Conservation (phyloP, 2,888 invertebrate genomes). For the Pristionchus arcanus region DNA sequence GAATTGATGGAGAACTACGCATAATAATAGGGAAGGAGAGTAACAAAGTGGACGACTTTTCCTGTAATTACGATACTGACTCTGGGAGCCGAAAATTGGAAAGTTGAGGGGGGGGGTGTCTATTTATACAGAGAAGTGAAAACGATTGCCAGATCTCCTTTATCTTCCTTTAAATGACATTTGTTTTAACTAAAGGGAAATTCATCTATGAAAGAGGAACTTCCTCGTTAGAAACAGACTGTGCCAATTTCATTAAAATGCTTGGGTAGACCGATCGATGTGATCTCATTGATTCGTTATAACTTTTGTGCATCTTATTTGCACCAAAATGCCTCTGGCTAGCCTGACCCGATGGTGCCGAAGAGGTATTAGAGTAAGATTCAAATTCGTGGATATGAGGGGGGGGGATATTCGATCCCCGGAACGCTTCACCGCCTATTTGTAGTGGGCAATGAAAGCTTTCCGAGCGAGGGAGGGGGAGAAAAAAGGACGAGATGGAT, state of each 20-base stretch:
- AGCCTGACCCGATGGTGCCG: no score
- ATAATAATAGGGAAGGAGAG: background rate
- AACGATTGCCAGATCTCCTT: background rate
- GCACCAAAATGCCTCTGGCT: no score
- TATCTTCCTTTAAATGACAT: background rate
- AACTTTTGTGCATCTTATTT: no score
- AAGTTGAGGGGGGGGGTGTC: background rate
- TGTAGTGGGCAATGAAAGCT: conserved; percentile 45
- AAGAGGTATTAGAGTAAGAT: no score
- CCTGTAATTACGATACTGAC: conserved; percentile 15
- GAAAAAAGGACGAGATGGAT: conserved; percentile 34
- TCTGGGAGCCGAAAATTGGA: background rate
- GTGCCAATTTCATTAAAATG: no score
- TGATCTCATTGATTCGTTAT: no score
- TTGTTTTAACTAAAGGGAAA: no score
- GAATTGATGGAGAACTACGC: background rate
- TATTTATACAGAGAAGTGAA: background rate
- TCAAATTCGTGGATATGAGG: no score
- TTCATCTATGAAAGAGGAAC: no score
- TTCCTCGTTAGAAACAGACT: no score
- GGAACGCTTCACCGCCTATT: background rate
- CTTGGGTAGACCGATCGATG: no score
- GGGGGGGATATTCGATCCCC: background rate
- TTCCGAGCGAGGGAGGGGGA: background rate
- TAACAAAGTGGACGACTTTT: background rate